phyloP scores from a whole-genome alignment of 2,113 vertebrate species.

The Ammodramus savannarum region DNA sequence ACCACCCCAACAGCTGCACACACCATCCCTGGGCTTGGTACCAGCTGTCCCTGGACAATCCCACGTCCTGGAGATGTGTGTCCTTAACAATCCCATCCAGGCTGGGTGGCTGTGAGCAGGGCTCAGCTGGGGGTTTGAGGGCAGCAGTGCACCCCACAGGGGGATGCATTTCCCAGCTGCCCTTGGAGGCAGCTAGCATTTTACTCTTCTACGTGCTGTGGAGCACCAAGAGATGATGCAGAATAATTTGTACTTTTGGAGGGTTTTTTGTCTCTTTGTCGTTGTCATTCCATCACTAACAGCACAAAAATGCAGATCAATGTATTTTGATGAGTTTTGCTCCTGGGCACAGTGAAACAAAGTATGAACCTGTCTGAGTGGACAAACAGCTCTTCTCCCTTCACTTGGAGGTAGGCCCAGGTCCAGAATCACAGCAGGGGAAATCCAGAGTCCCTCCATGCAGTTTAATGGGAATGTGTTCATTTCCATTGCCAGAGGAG shows the following conservation, averaged over 20 bases:
- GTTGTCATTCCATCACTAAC: rapidly evolving
- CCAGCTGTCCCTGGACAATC: background rate
- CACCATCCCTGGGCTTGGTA: rapidly evolving
- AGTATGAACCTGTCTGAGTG: background rate
- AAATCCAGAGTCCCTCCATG: background rate
- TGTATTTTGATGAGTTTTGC: background rate
- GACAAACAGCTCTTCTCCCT: background rate
- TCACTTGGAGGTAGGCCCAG: background rate
- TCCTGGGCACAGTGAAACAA: background rate
- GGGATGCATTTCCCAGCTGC: background rate
- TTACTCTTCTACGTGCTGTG: background rate
- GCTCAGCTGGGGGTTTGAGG: background rate
- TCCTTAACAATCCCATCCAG: background rate
- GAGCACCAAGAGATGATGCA: background rate
- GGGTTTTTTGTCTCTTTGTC: background rate
- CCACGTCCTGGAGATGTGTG: no score
- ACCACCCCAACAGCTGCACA: background rate
- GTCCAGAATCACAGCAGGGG: background rate
- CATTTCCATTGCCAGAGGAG: background rate
- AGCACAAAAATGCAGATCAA: background rate
- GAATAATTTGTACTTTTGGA: background rate
- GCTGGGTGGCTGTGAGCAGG: background rate
- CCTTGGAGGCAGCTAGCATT: background rate
- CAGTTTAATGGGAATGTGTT: background rate
- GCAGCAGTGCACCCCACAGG: background rate